Evolutionary conservation across 2,888 invertebrate genomes (phyloP).

Genomic region (Aphrophora alni): DNA sequence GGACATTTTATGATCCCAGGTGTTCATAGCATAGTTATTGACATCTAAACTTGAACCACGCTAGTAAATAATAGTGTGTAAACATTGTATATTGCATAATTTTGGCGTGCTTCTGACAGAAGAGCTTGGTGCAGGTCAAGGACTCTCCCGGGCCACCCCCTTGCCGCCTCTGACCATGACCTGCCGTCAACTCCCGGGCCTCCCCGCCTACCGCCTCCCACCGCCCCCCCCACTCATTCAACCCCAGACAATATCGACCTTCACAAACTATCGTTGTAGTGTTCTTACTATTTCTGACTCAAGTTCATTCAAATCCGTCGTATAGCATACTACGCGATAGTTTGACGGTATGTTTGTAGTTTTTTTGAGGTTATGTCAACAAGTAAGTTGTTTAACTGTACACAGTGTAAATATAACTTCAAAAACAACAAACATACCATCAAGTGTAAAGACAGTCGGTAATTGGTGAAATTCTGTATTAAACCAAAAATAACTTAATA

Average conservation of each 20-base stretch:
- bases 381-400: no score
- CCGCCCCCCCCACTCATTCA: not conserved
- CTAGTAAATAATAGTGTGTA: no score
- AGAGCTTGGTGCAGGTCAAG: not conserved
- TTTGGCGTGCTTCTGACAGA: not conserved
- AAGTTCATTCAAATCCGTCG: not conserved
- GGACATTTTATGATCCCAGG: no score
- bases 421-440: no score
- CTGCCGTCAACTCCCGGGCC: not conserved
- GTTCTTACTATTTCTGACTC: not conserved
- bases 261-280: not conserved
- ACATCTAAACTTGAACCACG: no score
- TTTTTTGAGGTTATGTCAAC: no score
- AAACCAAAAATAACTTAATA: no score
- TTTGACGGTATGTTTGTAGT: no score
- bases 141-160: not conserved
- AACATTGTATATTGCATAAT: not conserved
- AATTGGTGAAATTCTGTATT: no score
- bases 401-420: no score
- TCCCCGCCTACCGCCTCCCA: not conserved
- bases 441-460: no score
- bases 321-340: not conserved
- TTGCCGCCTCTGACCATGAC: not conserved
- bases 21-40: no score
- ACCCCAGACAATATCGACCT: slow-evolving; percentile 1